phyloP scores from a whole-genome alignment of 2,113 vertebrate genomes.

The Fulmarus glacialis region DNA sequence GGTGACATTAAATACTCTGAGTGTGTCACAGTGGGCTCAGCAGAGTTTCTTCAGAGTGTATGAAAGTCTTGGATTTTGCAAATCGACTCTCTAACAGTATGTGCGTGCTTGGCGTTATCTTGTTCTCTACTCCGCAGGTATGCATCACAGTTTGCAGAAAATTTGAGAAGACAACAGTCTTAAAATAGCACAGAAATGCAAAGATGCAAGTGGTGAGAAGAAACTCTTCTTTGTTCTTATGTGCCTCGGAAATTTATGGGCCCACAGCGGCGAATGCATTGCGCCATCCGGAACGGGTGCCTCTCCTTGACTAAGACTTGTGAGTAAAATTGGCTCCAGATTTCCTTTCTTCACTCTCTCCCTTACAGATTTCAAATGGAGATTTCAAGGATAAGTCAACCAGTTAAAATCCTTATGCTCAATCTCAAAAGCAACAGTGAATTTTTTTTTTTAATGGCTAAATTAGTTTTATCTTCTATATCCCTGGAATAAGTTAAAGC shows the following conservation, averaged over 20 bases:
- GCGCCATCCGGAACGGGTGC: accelerated
- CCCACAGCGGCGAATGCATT: accelerated
- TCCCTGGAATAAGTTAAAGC: neutral
- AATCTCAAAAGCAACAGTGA: neutral
- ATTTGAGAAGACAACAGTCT: neutral
- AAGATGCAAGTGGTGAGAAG: neutral
- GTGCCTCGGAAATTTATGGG: neutral
- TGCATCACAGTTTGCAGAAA: neutral
- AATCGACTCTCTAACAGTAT: neutral
- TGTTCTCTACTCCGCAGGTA: neutral
- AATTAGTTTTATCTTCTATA: neutral
- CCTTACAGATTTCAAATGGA: neutral
- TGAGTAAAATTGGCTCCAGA: neutral
- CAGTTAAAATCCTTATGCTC: neutral
- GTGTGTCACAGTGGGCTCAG: neutral
- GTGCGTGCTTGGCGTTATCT: neutral
- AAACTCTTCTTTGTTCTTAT: neutral
- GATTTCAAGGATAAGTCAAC: neutral
- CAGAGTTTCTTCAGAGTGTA: neutral
- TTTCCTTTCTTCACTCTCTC: neutral
- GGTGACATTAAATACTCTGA: neutral
- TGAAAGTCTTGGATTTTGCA: neutral
- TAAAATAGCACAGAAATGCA: neutral
- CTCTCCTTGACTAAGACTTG: neutral
- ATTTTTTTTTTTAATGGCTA: neutral